phyloP scores from a whole-genome alignment of 2,113 vertebrate species.

The Malaclemys terrapin region DNA sequence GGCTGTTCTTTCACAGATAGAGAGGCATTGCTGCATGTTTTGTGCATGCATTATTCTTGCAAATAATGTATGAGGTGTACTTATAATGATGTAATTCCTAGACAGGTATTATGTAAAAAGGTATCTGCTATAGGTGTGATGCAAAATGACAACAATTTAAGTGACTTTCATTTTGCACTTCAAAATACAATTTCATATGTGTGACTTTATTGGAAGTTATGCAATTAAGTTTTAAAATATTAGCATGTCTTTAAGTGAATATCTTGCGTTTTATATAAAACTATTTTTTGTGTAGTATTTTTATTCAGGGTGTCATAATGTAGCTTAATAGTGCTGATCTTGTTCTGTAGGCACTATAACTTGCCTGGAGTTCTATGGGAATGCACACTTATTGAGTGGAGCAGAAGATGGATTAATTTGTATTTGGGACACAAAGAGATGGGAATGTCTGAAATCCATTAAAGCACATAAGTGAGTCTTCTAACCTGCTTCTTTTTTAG shows the following conservation, averaged over 20 bases:
- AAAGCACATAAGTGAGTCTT: conserved; percentile 93
- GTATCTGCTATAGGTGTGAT: background rate
- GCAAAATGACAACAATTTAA: background rate
- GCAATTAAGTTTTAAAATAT: background rate
- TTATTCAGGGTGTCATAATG: fast-evolving
- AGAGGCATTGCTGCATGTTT: background rate
- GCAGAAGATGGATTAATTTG: conserved; percentile 94
- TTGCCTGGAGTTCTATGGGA: conserved; percentile 93
- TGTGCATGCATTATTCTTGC: background rate
- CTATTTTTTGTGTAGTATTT: background rate
- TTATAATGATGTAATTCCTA: no score
- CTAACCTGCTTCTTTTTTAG: fast-evolving
- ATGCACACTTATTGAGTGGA: conserved; percentile 91
- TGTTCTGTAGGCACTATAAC: conserved; percentile 87
- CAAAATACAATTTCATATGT: background rate
- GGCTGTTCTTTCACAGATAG: background rate
- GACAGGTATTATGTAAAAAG: no score
- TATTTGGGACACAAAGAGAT: conserved; percentile 94
- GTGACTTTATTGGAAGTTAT: background rate
- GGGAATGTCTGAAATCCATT: conserved; percentile 95
- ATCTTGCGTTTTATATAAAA: background rate
- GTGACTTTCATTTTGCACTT: background rate
- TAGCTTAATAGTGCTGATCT: background rate
- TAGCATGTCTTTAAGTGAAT: background rate
- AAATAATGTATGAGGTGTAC: background rate